Evolutionary conservation across 2,113 vertebrate genomes (phyloP), one percentile per base, ranked within the genome.

Genomic region (Peucedramus taeniatus): DNA sequence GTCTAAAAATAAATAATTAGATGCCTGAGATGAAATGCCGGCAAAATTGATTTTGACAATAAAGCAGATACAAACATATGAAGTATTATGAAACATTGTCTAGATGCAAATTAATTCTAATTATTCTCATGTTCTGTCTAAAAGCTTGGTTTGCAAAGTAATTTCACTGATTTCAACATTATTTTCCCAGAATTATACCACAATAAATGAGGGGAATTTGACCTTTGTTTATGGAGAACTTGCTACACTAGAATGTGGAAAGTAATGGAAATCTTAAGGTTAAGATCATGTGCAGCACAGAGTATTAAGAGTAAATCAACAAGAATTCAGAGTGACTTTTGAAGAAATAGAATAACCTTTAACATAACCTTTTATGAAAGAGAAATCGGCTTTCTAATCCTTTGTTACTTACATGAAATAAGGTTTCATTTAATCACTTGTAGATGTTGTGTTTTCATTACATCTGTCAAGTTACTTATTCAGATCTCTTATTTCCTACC

Each of bases 321-420:
- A 28, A 82, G 76, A 85, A 93, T 71, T 47, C 66, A 61, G 60
- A 89, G 79, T 40, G 33, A 61, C 45, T 90, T 89, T 65, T 87
- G 47, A 81, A 84, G 60, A 84, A 80, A 82, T 53, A 89, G 37
- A 79, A 84, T 85, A 94, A 90, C 64, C 72, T 96, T 94, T 94
- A 92, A 60, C 77, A 89, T 44, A 91, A 84, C 35, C 39, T 71
- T 94, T 87, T 71, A 44, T 78, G 40, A 75, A 83, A 91, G 40
- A 66, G 11, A 94, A 94, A 91, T 71, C 2, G 1, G 27, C 42
- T 91, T 70, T 90, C 47, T 89, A 93, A 78, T 86, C 37, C 33
- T 95, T 82, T 86, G 33, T 74, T 79, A 40, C 45, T 89, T 81
- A 77, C 4, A 39, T 42, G 53, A 95, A 89, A 56, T 82, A 71